phyloP scores from a whole-genome alignment of 2,113 vertebrate genomes.

The Orycteropus afer region DNA sequence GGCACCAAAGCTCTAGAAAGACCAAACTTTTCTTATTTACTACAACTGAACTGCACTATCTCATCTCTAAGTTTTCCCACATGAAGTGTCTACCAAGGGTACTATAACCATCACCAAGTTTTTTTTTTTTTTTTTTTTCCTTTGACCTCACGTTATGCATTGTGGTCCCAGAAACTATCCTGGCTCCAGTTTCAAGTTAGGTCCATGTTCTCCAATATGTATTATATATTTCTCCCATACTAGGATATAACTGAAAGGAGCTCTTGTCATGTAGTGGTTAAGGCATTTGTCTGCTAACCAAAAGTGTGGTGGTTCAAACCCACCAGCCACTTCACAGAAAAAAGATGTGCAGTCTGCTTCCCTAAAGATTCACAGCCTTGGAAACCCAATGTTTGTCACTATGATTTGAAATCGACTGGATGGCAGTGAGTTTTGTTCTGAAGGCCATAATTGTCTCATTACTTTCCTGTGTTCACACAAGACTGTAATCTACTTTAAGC shows the following conservation, averaged over 20 bases:
- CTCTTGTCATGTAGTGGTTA: too few relatives aligned
- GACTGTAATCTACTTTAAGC: not conserved
- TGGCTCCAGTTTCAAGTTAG: not conserved
- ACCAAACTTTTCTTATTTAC: not conserved
- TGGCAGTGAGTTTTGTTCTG: too few relatives aligned
- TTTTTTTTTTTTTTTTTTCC: conserved; percentile 23
- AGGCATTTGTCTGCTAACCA: too few relatives aligned
- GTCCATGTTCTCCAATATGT: not conserved
- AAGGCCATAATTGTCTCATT: not conserved
- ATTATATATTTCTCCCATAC: not conserved
- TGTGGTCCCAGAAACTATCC: not conserved
- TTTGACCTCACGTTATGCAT: not conserved
- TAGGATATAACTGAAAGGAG: too few relatives aligned
- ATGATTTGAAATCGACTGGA: too few relatives aligned
- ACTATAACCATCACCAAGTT: not conserved
- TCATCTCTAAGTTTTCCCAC: not conserved
- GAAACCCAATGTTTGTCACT: too few relatives aligned
- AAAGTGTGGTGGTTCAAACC: too few relatives aligned
- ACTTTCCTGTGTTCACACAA: not conserved
- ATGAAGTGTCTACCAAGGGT: not conserved
- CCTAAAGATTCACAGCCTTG: too few relatives aligned
- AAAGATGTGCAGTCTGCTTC: too few relatives aligned
- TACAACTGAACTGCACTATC: not conserved
- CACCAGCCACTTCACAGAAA: too few relatives aligned
- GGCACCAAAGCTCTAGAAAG: not conserved